phyloP scores from a whole-genome alignment of 92 coral and sea anemone genomes.

The Scolanthus callimorphus region DNA sequence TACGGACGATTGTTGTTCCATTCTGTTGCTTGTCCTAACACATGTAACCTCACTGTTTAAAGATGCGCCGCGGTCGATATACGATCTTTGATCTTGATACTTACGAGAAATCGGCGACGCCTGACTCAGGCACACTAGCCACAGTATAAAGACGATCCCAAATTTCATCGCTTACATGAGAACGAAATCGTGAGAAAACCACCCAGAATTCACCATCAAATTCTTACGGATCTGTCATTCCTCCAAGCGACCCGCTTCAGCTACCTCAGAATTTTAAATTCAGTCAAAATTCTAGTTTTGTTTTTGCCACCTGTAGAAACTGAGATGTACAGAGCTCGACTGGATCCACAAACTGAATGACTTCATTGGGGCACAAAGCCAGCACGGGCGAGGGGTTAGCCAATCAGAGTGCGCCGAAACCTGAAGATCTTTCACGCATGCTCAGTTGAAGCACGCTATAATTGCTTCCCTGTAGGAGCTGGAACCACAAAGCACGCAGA shows the following conservation, averaged over 20 bases:
- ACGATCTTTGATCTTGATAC: too few relatives aligned
- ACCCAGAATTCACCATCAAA: conserved; percentile 23
- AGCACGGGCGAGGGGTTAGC: conserved; percentile 21
- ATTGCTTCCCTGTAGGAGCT: too few relatives aligned
- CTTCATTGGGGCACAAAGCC: conserved; percentile 52
- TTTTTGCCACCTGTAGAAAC: conserved; percentile 55
- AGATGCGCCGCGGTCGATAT: too few relatives aligned
- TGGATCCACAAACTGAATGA: conserved; percentile 41
- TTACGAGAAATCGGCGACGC: conserved; percentile 85
- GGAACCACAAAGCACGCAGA: too few relatives aligned
- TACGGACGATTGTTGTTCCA: too few relatives aligned
- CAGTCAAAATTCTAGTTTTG: conserved; percentile 36
- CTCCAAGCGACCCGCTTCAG: conserved; percentile 42
- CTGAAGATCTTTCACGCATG: too few relatives aligned
- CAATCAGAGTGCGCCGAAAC: conserved; percentile 42
- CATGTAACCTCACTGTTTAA: too few relatives aligned
- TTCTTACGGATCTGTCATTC: conserved; percentile 27
- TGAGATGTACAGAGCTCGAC: conserved; percentile 23
- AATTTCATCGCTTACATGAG: conserved; percentile 84
- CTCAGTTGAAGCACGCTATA: conserved; percentile 22
- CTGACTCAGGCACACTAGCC: conserved; percentile 75
- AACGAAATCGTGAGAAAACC: conserved; percentile 22
- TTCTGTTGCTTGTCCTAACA: too few relatives aligned
- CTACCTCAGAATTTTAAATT: conserved; percentile 79
- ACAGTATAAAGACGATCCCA: conserved; percentile 55